A percentile compares a stretch with the other conserved stretches of the same genome.
phyloP scores from a whole-genome alignment of 2,797 vertebrate genomes.

The Micromesistius poutassou region DNA sequence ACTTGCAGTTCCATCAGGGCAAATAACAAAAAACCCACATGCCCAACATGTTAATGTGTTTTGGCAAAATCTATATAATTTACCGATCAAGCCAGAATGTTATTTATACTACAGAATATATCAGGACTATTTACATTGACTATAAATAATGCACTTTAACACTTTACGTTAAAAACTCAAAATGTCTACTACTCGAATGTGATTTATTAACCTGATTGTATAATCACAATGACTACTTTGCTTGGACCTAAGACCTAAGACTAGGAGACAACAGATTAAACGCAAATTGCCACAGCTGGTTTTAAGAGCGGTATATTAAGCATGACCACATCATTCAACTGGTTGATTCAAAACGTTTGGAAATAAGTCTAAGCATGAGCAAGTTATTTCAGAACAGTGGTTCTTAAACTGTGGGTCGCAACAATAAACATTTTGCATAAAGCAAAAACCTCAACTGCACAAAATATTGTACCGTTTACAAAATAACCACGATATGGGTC shows the following conservation, averaged over 20 bases:
- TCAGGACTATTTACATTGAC: too few species aligned
- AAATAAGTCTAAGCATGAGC: background rate
- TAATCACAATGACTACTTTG: too few species aligned
- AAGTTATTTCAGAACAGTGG: background rate
- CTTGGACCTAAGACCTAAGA: too few species aligned
- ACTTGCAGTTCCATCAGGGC: background rate
- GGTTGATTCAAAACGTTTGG: background rate
- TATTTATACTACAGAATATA: background rate
- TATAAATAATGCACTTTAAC: too few species aligned
- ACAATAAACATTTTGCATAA: background rate
- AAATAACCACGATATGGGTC: background rate
- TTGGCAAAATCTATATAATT: background rate
- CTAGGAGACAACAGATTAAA: background rate
- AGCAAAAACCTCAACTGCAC: background rate
- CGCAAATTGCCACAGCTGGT: background rate
- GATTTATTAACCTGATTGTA: too few species aligned
- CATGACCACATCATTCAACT: background rate
- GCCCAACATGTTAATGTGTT: too few species aligned
- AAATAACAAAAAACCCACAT: too few species aligned
- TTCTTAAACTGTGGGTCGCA: background rate
- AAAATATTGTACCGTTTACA: background rate
- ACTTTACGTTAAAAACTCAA: too few species aligned
- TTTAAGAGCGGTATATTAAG: background rate
- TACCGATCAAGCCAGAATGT: background rate
- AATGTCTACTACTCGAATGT: too few species aligned